phyloP scores from a whole-genome alignment of 2,797 vertebrate genomes.

The Chrysocyon brachyurus region DNA sequence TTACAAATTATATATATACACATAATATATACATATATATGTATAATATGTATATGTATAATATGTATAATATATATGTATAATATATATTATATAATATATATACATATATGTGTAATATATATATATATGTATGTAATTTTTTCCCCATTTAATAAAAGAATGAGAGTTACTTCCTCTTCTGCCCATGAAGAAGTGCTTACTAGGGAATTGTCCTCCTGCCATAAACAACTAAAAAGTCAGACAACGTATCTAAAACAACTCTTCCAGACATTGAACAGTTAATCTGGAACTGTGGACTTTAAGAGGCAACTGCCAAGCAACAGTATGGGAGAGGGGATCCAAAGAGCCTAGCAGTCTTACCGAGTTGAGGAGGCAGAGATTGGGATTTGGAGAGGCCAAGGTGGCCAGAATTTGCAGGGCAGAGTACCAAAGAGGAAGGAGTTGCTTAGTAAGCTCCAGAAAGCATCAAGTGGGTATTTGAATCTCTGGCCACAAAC shows the following conservation, averaged over 20 bases:
- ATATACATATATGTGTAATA: too few species aligned
- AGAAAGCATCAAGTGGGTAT: neutral
- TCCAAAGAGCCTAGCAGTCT: neutral
- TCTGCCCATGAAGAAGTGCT: neutral
- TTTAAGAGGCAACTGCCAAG: neutral
- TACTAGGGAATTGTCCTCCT: slow-evolving; percentile 28
- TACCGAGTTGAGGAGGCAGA: neutral
- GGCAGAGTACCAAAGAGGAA: neutral
- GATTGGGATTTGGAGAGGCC: neutral
- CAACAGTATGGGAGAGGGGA: neutral
- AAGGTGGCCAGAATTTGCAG: neutral
- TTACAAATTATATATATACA: slow-evolving; percentile 34
- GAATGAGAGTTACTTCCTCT: neutral
- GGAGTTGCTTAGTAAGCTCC: neutral
- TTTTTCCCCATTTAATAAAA: slow-evolving; percentile 36
- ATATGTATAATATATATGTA: too few species aligned
- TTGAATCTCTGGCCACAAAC: slow-evolving; percentile 24
- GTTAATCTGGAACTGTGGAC: neutral
- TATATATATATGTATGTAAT: too few species aligned
- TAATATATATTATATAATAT: too few species aligned
- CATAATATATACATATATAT: too few species aligned
- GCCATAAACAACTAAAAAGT: slow-evolving; percentile 46
- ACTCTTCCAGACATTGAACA: neutral
- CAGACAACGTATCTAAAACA: slow-evolving; percentile 16
- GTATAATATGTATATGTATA: too few species aligned